Evolutionary conservation across 2,888 invertebrate species (phyloP).

Genomic region (Fragum whitleyi): DNA sequence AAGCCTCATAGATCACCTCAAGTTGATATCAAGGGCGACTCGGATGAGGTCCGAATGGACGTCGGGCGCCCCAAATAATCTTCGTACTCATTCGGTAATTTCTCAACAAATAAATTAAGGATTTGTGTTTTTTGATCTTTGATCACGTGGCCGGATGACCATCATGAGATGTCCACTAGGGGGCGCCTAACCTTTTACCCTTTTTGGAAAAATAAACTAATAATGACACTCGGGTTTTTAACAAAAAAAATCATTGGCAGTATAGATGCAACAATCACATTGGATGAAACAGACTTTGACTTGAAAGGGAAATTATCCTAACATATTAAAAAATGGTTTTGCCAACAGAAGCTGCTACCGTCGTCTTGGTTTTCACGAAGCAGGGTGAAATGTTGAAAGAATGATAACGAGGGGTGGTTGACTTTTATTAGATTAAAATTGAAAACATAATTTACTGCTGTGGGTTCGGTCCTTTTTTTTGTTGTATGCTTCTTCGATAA

Average conservation of each 20-base stretch:
- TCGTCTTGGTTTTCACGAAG: no score
- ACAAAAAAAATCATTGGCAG: no score
- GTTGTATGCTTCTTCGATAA: not conserved
- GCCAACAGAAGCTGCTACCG: no score
- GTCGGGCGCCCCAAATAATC: constrained; percentile 15
- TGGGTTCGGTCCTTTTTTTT: not conserved
- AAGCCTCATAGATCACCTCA: not conserved
- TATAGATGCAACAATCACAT: no score
- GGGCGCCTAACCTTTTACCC: not conserved
- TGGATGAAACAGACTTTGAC: no score
- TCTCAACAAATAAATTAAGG: constrained; percentile 12
- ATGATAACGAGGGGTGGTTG: not conserved
- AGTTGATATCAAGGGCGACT: not conserved
- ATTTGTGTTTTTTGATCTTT: constrained; percentile 20
- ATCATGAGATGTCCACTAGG: constrained; percentile 13
- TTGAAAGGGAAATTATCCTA: no score
- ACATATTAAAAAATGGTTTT: no score
- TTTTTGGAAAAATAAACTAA: not conserved
- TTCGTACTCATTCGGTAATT: constrained; percentile 16
- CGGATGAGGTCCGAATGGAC: not conserved
- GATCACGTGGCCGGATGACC: constrained; percentile 13
- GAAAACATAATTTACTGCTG: not conserved
- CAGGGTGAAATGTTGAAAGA: not conserved
- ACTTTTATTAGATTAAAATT: not conserved
- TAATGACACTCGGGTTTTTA: no score